Base-by-base conservation (phyloP, 53 echinoderm and acorn worm genomes). In the Stichopus horrens region DNA sequence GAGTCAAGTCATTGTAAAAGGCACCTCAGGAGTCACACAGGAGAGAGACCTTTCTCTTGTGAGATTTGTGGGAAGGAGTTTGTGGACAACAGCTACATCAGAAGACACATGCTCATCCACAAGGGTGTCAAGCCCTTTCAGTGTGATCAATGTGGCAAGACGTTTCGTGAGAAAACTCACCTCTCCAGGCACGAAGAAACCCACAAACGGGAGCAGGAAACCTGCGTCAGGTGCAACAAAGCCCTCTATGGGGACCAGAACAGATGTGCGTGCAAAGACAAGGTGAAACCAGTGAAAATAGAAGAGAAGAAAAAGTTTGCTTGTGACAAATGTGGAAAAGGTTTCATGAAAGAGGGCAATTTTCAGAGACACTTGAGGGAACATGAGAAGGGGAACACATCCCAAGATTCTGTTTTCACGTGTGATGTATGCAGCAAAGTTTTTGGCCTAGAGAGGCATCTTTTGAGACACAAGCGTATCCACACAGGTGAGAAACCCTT, bases 401-500 rank as follows among this genome's bases (percentile, higher is more conserved):
- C 55, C 9, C 55, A 20, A 55, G 75, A 54, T 22, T 11, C 37
- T 20, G 75, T 75, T 4, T 87, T 52, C 52, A 21, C 75, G 9
- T 87, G 87, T 16, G 53, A 55, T 54, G 74, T 74, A 6, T 87
- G 87, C 57, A 22, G 23, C 19, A 87, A 87, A 75, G 75, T 21
- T 20, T 87, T 87, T n/a, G 23, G 37, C 19, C 57, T 56, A 22
- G 75, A 55, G 57, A 74, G 87, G 58, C 87, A 87, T 75, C 18
- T 87, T 10, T 57, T 74, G 20, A 87, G 87, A 52, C 87, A 87
- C 58, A 55, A 74, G 23, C 74, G 87, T 9, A 87, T 87, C 22
- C 86, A 86, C 73, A 77, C 88, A 18, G 88, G 77, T 23, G 88
- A 88, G 79, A 90, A 83, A 75, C 93, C 76, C 4, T 75, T 87